Evolutionary conservation across 2,113 vertebrate species (phyloP), one percentile per base, ranked within the genome.

Genomic region (Silurus meridionalis): DNA sequence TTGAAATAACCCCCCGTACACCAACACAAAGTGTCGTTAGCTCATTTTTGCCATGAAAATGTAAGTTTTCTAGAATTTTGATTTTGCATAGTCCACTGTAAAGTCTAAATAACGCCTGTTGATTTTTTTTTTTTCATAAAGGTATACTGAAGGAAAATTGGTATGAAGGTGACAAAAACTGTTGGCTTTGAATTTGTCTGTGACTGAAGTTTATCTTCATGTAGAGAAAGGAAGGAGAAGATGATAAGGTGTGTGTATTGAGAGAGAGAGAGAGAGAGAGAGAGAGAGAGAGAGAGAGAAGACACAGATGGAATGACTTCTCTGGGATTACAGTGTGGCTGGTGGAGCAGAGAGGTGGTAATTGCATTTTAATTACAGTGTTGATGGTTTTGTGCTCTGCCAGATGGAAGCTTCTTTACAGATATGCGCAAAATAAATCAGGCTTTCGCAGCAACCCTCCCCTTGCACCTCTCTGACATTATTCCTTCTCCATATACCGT

Each of bases 321-420:
- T 96, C 93, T 95, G 96, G 97, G 96, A 97, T 96, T 97, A 95
- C 91, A 78, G 95, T 95, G 93, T 92, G 93, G 92, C 92, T 92
- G 93, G 92, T 91, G 94, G 92, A 94, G 92, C 92, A 94, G 94
- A 92, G 95, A 96, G 96, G 96, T 96, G 95, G 96, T 97, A 98
- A 98, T 98, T 97, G 97, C 96, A 96, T 98, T 98, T 98, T 99
- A 98, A 99, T 99, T 98, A 97, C 96, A 96, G 95, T 96, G 94
- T 96, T 99, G 96, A 97, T 97, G 96, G 95, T 96, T 97, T 96
- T 91, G 94, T 94, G 94, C 95, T 94, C 93, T 95, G 96, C 95
- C 97, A 99, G 97, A 98, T 98, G 97, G 97, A 98, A 95, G 95
- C 94, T 94, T 95, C 95, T 96, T 97, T 97, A 95, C 95, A 96